A percentile compares a stretch with the other conserved stretches of the same genome.
Evolutionary conservation across 1,140 invertebrate species (phyloP).

Genomic region (Littorina saxatilis): DNA sequence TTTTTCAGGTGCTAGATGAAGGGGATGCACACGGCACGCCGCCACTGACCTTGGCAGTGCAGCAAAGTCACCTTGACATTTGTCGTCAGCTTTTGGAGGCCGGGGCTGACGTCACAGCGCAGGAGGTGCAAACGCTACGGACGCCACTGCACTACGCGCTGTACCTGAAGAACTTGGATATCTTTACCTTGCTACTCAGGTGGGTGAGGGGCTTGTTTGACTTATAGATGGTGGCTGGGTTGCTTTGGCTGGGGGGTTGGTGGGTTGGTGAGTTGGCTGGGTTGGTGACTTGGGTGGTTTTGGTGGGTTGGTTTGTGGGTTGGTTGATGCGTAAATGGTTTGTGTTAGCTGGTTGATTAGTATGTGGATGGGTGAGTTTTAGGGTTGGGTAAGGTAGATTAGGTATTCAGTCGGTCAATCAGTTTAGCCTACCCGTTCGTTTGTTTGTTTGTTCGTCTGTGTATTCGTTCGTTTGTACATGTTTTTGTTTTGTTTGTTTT

Average conservation of each 20-base stretch:
- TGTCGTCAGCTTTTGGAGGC: conserved; percentile 46
- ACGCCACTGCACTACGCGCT: conserved; percentile 58
- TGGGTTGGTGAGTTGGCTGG: no score
- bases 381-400: no score
- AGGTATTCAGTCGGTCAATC: no score
- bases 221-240: neutral
- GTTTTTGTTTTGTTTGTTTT: no score
- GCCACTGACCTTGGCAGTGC: conserved; percentile 51
- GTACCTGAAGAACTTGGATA: conserved; percentile 49
- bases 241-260: no score
- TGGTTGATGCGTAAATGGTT: neutral
- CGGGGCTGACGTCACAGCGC: conserved; percentile 53
- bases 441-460: no score
- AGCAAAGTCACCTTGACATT: conserved; percentile 44
- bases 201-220: conserved; percentile 23
- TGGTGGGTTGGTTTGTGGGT: neutral
- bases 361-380: no score
- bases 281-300: no score
- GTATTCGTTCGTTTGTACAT: no score
- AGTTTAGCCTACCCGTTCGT: no score
- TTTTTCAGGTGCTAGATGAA: conserved; percentile 14
- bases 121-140: conserved; percentile 47
- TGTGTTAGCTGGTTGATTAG: no score
- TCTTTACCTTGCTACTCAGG: conserved; percentile 51
- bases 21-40: conserved; percentile 42